Evolutionary conservation across 2,888 invertebrate genomes (phyloP), one percentile per base, ranked within the genome.

Genomic region (Rhagophthalmus giganteus): DNA sequence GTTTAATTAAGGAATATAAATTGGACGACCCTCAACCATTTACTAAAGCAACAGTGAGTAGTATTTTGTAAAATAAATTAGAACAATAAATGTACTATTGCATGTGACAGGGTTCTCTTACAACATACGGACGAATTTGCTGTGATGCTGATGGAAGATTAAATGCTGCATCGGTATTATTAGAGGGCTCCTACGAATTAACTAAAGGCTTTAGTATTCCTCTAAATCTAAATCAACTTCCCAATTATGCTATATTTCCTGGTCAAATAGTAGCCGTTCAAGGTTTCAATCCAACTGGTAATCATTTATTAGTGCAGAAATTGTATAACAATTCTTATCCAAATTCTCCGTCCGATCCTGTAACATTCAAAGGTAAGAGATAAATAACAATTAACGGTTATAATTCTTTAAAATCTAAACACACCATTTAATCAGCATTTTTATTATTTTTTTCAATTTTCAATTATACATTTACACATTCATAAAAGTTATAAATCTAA

Each of bases 231-330:
- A 71, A 70, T 4, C 72, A 75, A 26, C 57, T 83, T 1, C 74
- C 79, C 35, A 80, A 81, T 56, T 88, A 83, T 68, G 83, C 87
- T 0, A 67, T 91, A 51, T 91, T 88, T 68, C 86, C 89, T 12
- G 91, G 92, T 1, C 90, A 91, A 78, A 80, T 87, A 35, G 83
- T 90, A 6, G 86, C 86, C 28, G 80, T 88, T 52, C 81, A 84
- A 40, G 93, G 91, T 1, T 77, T 80, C 2, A 90, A 90, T 72
- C 82, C 83, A 0, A 81, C 83, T 11, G 88, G 88, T 0, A 82
- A 83, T 62, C 78, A 76, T 42, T 80, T 94, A 54, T 70, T 84
- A 11, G 88, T 84, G 0, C 80, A 83, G 16, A 81, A 86, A 63
- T 73, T 93, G 2, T 81, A 79, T 64, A 71, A 77, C 2, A 83